Conservation (phyloP, 2,888 invertebrate species). For the Cyclophora albipunctata region DNA sequence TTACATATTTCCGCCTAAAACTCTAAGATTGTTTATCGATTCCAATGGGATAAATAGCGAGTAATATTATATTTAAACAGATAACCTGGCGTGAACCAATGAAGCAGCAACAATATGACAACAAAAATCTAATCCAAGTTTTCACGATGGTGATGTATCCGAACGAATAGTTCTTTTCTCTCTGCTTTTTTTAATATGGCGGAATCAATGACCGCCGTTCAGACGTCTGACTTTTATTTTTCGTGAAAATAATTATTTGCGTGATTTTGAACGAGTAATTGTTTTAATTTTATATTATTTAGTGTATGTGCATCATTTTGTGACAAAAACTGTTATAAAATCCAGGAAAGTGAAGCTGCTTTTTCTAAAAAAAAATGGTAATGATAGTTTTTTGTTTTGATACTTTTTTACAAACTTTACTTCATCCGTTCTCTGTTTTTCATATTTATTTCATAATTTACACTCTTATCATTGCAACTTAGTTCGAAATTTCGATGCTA, state of each 20-base stretch:
- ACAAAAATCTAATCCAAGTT: too few species aligned
- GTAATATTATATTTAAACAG: too few species aligned
- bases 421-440: constrained; percentile 51
- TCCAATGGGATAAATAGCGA: too few species aligned
- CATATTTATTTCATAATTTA: constrained; percentile 25
- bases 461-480: constrained; percentile 15
- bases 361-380: constrained; percentile 66
- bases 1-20: too few species aligned
- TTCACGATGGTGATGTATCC: constrained; percentile 25
- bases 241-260: constrained; percentile 39
- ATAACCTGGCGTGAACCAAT: too few species aligned
- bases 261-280: constrained; percentile 35
- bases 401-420: constrained; percentile 72
- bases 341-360: constrained; percentile 21
- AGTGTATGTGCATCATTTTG: constrained; percentile 25
- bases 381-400: constrained; percentile 77
- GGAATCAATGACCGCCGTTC: constrained; percentile 71
- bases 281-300: constrained; percentile 35
- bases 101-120: too few species aligned
- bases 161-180: constrained; percentile 47
- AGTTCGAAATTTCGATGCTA: constrained; percentile 8
- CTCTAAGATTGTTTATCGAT: too few species aligned
- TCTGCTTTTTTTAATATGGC: constrained; percentile 70
- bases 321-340: constrained; percentile 14
- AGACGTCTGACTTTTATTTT: constrained; percentile 56